Conservation (phyloP, 2,113 vertebrate species). For the Epinephelus lanceolatus region DNA sequence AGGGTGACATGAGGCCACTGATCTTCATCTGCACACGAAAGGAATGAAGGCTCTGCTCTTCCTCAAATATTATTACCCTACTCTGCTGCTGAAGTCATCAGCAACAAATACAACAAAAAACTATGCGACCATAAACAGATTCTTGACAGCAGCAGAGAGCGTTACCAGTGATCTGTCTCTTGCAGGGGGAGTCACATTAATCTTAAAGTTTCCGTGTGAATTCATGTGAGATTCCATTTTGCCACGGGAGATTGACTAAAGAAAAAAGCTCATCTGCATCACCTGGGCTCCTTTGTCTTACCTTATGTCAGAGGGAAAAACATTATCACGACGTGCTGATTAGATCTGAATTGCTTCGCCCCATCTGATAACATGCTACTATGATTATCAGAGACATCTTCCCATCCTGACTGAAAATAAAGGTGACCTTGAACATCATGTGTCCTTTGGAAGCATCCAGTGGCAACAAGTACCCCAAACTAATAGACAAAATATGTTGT, state of each 20-base stretch:
- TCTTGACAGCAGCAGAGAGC: constrained; percentile 47
- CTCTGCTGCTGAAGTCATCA: constrained; percentile 55
- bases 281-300: constrained; percentile 64
- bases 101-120: constrained; percentile 61
- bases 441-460: constrained; percentile 5
- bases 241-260: constrained; percentile 49
- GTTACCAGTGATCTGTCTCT: constrained; percentile 57
- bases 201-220: constrained; percentile 68
- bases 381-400: constrained; percentile 81
- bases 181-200: constrained; percentile 63
- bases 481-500: not conserved
- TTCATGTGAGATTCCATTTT: constrained; percentile 65
- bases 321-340: constrained; percentile 70
- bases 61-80: constrained; percentile 53
- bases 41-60: constrained; percentile 45
- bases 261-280: constrained; percentile 46
- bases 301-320: constrained; percentile 45
- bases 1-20: constrained; percentile 29
- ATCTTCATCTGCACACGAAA: constrained; percentile 35
- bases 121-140: constrained; percentile 61
- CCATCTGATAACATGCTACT: constrained; percentile 77
- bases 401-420: constrained; percentile 55
- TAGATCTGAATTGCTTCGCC: constrained; percentile 77
- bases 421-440: constrained; percentile 73
- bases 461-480: not conserved